Evolutionary conservation across 2,888 invertebrate genomes (phyloP).

Genomic region (Dasypolia templi): DNA sequence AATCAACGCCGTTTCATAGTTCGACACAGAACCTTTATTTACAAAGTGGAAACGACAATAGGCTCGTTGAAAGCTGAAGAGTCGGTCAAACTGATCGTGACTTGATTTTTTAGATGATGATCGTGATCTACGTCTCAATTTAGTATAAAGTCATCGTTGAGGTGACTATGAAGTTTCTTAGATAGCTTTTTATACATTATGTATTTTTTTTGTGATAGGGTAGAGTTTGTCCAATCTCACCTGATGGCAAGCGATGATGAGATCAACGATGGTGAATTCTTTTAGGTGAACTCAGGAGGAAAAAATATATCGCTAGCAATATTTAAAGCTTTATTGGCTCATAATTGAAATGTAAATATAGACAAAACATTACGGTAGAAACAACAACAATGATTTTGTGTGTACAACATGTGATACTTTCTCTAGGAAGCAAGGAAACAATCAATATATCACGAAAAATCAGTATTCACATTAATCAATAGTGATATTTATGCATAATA

Average conservation of each 20-base stretch:
- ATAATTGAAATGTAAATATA: slow-evolving; percentile 8
- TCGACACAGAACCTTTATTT: slow-evolving; percentile 34
- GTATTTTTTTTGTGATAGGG: not conserved
- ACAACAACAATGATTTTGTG: slow-evolving; percentile 3
- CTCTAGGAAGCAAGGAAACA: slow-evolving; percentile 31
- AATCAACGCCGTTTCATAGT: slow-evolving; percentile 47
- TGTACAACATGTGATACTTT: slow-evolving; percentile 24
- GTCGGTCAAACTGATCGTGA: slow-evolving; percentile 68
- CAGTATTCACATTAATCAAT: slow-evolving; percentile 30
- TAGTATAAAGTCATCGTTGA: slow-evolving; percentile 42
- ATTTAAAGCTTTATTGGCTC: not conserved
- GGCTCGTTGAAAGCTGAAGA: slow-evolving; percentile 57
- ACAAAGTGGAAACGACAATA: slow-evolving; percentile 47
- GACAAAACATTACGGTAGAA: not conserved
- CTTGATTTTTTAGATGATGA: slow-evolving; percentile 66
- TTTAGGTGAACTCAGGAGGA: not conserved
- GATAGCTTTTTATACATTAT: slow-evolving; percentile 7
- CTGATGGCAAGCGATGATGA: not conserved
- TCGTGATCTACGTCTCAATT: slow-evolving; percentile 59
- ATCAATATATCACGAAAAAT: slow-evolving; percentile 41
- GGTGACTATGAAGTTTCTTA: slow-evolving; percentile 42
- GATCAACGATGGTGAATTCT: not conserved
- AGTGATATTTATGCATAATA: slow-evolving; percentile 51
- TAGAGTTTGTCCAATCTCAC: slow-evolving; percentile 8
- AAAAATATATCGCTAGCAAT: not conserved